phyloP scores from a whole-genome alignment of 2,888 invertebrate species.

The Phania funesta region DNA sequence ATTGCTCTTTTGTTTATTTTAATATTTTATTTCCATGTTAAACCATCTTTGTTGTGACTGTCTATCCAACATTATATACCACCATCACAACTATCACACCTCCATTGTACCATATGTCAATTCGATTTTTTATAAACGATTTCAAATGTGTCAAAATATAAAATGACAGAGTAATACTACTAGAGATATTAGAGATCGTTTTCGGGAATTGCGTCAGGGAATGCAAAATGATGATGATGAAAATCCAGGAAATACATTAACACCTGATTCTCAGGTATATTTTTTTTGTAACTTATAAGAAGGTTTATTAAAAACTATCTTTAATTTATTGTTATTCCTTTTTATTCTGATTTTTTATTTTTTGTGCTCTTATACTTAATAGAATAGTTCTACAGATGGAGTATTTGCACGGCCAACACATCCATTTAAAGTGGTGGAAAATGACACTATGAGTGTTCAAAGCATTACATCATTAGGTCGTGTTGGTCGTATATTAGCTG shows the following conservation, averaged over 20 bases:
- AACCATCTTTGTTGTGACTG: constrained; percentile 49
- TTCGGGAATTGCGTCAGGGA: constrained; percentile 91
- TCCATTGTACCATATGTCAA: constrained; percentile 30
- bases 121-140: constrained; percentile 7
- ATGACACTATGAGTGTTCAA: constrained; percentile 92
- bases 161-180: constrained; percentile 54
- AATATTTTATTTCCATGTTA: constrained; percentile 55
- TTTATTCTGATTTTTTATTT: background rate
- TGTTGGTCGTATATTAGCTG: constrained; percentile 89
- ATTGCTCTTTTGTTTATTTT: constrained; percentile 39
- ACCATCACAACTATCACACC: constrained; percentile 19
- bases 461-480: constrained; percentile 93
- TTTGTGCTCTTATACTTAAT: constrained; percentile 55
- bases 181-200: constrained; percentile 83
- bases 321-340: constrained; percentile 24
- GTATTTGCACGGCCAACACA: constrained; percentile 86
- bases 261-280: constrained; percentile 87
- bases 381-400: constrained; percentile 87
- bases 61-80: constrained; percentile 31
- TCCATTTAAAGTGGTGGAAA: constrained; percentile 92
- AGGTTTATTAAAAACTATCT: constrained; percentile 8
- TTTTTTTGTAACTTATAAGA: constrained; percentile 21
- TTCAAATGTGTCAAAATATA: constrained; percentile 9
- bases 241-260: constrained; percentile 84
- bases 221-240: constrained; percentile 94